Base-by-base conservation (phyloP, 2,888 invertebrate genomes). In the Desoria tigrina region DNA sequence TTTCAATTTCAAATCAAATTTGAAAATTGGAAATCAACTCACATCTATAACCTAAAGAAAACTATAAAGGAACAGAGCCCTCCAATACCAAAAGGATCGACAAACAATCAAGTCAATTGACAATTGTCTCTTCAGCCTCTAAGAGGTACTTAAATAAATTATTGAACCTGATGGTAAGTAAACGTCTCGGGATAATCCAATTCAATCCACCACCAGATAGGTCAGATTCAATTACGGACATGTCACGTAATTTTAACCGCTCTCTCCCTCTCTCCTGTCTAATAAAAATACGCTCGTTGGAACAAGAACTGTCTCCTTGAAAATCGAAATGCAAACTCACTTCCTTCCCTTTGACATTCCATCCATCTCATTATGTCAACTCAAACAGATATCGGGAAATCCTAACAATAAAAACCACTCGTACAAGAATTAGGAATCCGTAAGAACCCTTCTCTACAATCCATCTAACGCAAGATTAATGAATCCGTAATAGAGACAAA, bases 171-270 rank as follows among this genome's bases (percentile, higher is more conserved):
- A 4, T 32, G 32, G 32, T 32, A 32, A 7, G 32, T 32, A 32
- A 45, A 6, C 45, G n/a, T 9, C 6, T 16, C 4, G 4, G 21
- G 6, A 16, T 45, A 16, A 45, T 45, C 21, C 7, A 18, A 6
- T n/a, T 21, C 45, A 6, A 45, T 6, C 45, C 6, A 45, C 26
- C 23, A 39, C 2, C 32, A 50, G 32, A 85, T 77, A 78, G 82
- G 71, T 81, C 82, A 23, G 85, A 84, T 32, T 77, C 85, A 74
- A 84, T 83, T 83, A 69, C 58, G 14, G 42, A 18, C n/a, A 7
- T 42, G 49, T 49, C 58, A 58, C 49, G 42, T 58, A 58, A 45
- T 58, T 58, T 49, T 42, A 16, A 26, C 24, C 24, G 4, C 21
- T n/a, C 3, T 32, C 18, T 9, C 6, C n/a, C 18, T 21, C 18